Conservation (phyloP, 1,140 invertebrate genomes). For the Rhagoletis pomonella region DNA sequence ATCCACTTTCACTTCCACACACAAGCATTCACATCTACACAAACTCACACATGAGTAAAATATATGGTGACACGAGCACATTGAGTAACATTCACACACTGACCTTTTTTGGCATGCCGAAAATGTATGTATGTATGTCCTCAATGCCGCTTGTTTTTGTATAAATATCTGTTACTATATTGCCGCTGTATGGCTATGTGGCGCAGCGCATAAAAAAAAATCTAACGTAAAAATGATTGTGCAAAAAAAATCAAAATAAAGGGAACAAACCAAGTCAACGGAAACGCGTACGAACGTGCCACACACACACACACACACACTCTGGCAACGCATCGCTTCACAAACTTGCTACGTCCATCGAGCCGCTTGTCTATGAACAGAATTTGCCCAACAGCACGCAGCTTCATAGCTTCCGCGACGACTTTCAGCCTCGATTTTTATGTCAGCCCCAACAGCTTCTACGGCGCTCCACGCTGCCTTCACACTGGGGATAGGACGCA, state of each 20-base stretch:
- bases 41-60: background rate
- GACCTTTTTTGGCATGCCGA: conserved; percentile 16
- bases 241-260: background rate
- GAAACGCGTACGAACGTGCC: background rate
- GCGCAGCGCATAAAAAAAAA: background rate
- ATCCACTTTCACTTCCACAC: background rate
- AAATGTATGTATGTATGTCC: background rate
- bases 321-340: background rate
- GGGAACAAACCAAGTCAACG: background rate
- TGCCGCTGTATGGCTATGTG: background rate
- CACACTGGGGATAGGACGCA: background rate
- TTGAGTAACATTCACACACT: conserved; percentile 21
- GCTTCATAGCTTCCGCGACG: background rate
- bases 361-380: background rate
- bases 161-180: background rate
- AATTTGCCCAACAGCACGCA: background rate
- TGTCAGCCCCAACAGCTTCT: conserved; percentile 7
- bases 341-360: background rate
- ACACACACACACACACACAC: background rate
- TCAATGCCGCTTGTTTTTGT: background rate
- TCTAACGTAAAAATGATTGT: background rate
- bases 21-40: background rate
- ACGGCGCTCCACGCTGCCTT: background rate
- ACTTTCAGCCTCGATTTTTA: background rate
- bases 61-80: background rate